Evolutionary conservation across 2,888 invertebrate species (phyloP).

Genomic region (Ctenicera cuprea): DNA sequence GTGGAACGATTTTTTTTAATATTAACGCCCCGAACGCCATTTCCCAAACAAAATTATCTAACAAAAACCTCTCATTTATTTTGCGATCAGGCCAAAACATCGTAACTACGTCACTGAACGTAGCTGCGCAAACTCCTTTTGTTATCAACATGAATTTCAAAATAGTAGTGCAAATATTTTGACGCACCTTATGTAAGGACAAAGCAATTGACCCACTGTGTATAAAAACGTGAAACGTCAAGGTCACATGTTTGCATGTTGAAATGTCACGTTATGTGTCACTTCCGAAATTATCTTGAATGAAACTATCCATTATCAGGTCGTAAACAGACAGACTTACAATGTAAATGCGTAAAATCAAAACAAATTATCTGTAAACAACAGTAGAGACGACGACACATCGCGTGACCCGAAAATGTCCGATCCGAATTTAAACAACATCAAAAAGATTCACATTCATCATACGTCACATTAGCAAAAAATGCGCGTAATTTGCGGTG

Average conservation of each 20-base stretch:
- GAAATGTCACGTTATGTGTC: conserved; percentile 11
- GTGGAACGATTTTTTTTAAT: too few relatives aligned
- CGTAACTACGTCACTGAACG: too few relatives aligned
- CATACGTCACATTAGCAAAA: conserved; percentile 48
- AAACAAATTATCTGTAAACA: conserved; percentile 20
- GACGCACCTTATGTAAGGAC: too few relatives aligned
- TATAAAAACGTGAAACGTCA: conserved; percentile 12
- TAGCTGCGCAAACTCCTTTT: too few relatives aligned
- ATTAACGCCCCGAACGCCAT: too few relatives aligned
- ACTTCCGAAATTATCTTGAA: conserved; percentile 15
- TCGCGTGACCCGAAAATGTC: conserved; percentile 54
- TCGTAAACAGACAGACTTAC: neutral
- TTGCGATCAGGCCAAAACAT: too few relatives aligned
- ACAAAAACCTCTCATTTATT: too few relatives aligned
- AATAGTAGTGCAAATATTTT: too few relatives aligned
- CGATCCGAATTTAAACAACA: conserved; percentile 59
- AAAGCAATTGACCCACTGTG: too few relatives aligned
- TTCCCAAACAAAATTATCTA: too few relatives aligned
- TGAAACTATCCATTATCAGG: neutral
- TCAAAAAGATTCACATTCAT: conserved; percentile 42
- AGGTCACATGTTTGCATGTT: conserved; percentile 1
- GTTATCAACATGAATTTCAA: too few relatives aligned
- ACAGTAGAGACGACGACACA: conserved; percentile 14
- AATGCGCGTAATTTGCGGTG: conserved; percentile 53
- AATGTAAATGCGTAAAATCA: conserved; percentile 14